A percentile compares a stretch with the other conserved stretches of the same genome.
These are phyloP conservation scores for Psephotus haematonotus DNA, from an alignment of 2,113 vertebrate genomes.

Conservation along the genomic window DNA sequence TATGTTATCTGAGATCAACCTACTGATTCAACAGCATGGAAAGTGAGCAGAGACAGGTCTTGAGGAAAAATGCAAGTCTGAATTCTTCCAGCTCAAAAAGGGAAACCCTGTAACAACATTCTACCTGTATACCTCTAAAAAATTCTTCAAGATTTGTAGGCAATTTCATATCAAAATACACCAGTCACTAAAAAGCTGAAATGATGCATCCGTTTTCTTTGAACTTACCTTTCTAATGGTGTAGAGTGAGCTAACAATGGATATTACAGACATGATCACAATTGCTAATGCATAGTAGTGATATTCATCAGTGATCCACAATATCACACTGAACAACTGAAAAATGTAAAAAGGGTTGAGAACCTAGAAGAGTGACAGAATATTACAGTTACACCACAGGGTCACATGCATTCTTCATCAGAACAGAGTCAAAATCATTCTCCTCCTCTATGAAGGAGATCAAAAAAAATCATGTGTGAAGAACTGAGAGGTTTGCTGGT, in stretches of 20 bases:
- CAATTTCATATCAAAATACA: not conserved
- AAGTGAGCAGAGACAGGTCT: not conserved
- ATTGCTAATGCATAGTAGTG: constrained; percentile 97
- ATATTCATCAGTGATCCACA: constrained; percentile 94
- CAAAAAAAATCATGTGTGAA: not conserved
- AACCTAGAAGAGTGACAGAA: constrained; percentile 79
- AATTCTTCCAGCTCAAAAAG: not conserved
- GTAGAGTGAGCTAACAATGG: constrained; percentile 95
- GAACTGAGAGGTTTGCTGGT: not conserved
- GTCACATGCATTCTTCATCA: not conserved
- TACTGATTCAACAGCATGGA: not conserved
- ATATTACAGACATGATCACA: constrained; percentile 95
- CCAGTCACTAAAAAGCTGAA: not conserved
- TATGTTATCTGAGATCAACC: not conserved
- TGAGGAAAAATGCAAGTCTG: not conserved
- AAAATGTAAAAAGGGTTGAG: constrained; percentile 99
- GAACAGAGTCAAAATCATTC: not conserved
- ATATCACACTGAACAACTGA: constrained; percentile 97
- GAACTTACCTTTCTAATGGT: constrained; percentile 93
- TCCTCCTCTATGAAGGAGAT: not conserved
- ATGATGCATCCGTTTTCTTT: not conserved
- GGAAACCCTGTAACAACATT: not conserved
- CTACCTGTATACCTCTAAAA: not conserved
- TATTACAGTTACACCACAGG: not conserved
- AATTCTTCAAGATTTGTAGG: not conserved